Base-by-base conservation (phyloP, 2,113 vertebrate species). In the Platichthys stellatus region DNA sequence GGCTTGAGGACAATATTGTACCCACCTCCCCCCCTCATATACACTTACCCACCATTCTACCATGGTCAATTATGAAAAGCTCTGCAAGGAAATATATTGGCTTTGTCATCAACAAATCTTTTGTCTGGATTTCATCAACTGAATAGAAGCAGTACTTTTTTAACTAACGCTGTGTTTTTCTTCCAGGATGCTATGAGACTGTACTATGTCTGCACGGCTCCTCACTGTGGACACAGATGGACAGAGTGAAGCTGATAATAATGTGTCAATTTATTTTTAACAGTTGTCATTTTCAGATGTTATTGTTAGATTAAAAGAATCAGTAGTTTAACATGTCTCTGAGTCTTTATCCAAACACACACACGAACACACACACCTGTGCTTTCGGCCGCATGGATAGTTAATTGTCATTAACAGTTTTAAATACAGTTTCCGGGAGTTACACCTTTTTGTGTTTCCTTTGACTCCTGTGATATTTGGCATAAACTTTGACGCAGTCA, bases 171-270 rank as follows among this genome's bases (percentile, higher is more conserved):
- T 43, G 2, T 62, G 63, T 72, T 85, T 28, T 61, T 58, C 43
- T 4, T 72, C 45, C 79, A 98, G 96, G 97, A 98, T 11, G 97
- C 97, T 31, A 97, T 98, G 97, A 92, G 97, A 53, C 91, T 98
- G 26, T 98, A 98, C 81, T 98, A 98, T 3, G 96, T 98, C 5
- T 98, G 97, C 90, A 98, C 96, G 0, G 97, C 97, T 0, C 97
- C 96, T 1, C 97, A 98, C 90, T 98, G 97, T 11, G 97, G 97
- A 84, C 97, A 98, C 87, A 93, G 96, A 71, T 98, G 97, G 97
- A 98, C 97, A 0, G 97, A 98, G 83, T 98, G 90, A 95, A 80
- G 61, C 64, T 61, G n/a, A 54, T 51, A 6, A 7, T 51, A 15
- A 14, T 7, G 17, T 51, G 47, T 18, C 18, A 1, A 3, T 68